A percentile compares a stretch with the other conserved stretches of the same genome.
These are phyloP conservation scores for Galaxias olidus DNA, from an alignment of 2,797 vertebrate genomes.

Conservation along the genomic window DNA sequence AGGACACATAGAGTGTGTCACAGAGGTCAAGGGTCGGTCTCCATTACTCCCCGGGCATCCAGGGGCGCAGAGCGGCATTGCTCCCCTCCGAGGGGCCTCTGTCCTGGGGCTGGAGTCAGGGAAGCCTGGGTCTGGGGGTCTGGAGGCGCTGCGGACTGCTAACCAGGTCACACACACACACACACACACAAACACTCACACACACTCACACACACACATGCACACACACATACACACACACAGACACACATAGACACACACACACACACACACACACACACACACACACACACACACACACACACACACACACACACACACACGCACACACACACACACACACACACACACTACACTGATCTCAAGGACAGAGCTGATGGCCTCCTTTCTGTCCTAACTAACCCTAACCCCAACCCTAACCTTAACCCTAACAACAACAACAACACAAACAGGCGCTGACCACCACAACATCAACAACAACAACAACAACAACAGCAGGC, in stretches of 20 bases:
- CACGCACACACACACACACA: not conserved
- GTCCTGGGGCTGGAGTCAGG: slow-evolving; percentile 5
- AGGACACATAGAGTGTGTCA: slow-evolving; percentile 61
- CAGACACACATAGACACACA: not conserved
- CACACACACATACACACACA: not conserved
- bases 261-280: not conserved
- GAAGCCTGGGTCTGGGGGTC: slow-evolving; percentile 1
- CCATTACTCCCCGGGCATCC: slow-evolving; percentile 58
- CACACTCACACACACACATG: not conserved
- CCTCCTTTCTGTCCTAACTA: no score
- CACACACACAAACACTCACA: not conserved
- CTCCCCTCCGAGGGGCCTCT: slow-evolving; percentile 21
- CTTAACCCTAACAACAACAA: no score
- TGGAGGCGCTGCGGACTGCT: slow-evolving; percentile 8
- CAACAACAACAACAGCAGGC: no score
- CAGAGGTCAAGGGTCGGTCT: slow-evolving; percentile 69
- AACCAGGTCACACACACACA: slow-evolving; percentile 6
- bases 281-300: not conserved
- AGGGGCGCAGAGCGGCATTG: slow-evolving; percentile 21
- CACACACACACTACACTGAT: not conserved
- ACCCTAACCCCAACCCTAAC: no score
- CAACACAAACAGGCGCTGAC: not conserved
- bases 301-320: not conserved
- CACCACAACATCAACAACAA: no score
- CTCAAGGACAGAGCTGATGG: no score